Conservation (phyloP, 2,888 invertebrate genomes). For the Lasioglossum morio region DNA sequence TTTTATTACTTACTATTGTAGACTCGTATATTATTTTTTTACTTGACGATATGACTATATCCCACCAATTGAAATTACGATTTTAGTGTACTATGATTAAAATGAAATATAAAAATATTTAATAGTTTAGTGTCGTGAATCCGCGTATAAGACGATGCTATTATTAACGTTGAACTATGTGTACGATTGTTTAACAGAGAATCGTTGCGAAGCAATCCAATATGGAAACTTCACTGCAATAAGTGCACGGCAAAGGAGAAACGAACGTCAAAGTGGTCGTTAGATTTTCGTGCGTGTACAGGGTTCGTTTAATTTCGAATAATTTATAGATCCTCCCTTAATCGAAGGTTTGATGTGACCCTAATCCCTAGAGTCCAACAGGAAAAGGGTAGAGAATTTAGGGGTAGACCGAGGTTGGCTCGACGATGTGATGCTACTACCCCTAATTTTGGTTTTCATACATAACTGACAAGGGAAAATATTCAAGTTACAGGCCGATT, state of each 20-base stretch:
- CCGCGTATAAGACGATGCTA: neutral
- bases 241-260: neutral
- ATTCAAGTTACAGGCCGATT: too few species aligned
- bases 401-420: neutral
- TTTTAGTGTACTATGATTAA: too few species aligned
- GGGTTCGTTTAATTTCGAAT: neutral
- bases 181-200: neutral
- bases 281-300: neutral
- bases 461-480: too few species aligned
- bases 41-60: too few species aligned
- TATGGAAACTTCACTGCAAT: neutral
- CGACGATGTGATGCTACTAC: neutral
- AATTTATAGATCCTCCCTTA: constrained; percentile 9
- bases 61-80: too few species aligned
- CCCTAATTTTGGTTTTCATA: neutral
- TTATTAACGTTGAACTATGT: neutral
- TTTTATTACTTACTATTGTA: neutral
- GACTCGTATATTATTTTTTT: too few species aligned
- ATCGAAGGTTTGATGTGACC: neutral
- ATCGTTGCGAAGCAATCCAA: neutral
- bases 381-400: neutral
- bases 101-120: too few species aligned
- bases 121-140: neutral
- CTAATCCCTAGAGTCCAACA: neutral
- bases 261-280: neutral